Percentiles rank a stretch among this genome's conserved stretches.
Evolutionary conservation across 1,140 invertebrate species (phyloP).

Genomic region (Bombus soroeensis): DNA sequence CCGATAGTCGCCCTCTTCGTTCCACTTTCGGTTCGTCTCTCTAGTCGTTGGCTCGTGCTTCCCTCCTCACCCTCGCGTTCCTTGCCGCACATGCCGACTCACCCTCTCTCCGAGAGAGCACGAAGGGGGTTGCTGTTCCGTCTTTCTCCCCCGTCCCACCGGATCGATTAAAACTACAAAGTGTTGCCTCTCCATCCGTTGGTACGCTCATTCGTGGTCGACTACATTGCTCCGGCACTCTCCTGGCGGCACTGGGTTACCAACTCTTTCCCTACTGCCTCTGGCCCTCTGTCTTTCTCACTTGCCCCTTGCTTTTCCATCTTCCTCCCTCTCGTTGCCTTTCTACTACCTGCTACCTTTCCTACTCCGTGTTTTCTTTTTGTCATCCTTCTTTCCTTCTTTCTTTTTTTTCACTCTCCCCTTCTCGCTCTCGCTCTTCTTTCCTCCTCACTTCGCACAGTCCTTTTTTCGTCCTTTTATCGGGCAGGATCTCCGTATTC

Average conservation of each 20-base stretch:
- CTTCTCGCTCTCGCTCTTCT: neutral
- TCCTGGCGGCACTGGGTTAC: slow-evolving; percentile 76
- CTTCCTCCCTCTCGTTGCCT: slow-evolving; percentile 1
- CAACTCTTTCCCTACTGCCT: slow-evolving; percentile 67
- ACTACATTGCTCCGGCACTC: slow-evolving; percentile 74
- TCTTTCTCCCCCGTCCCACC: slow-evolving; percentile 74
- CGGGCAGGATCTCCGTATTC: slow-evolving; percentile 72
- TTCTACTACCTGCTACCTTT: slow-evolving; percentile 17
- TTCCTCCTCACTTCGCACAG: slow-evolving; percentile 18
- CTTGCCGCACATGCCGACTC: slow-evolving; percentile 55
- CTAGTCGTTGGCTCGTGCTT: slow-evolving; percentile 29
- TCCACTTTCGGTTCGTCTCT: slow-evolving; percentile 25
- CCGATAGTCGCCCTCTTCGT: slow-evolving; percentile 57
- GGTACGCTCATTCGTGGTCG: slow-evolving; percentile 79
- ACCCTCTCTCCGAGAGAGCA: slow-evolving; percentile 42
- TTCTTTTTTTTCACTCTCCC: neutral
- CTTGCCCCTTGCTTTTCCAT: slow-evolving; percentile 35
- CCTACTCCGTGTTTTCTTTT: slow-evolving; percentile 22
- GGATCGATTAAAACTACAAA: slow-evolving; percentile 82
- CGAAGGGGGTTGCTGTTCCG: slow-evolving; percentile 54
- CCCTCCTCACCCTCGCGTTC: slow-evolving; percentile 31
- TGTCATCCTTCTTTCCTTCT: neutral
- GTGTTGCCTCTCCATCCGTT: slow-evolving; percentile 76
- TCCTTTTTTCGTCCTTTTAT: slow-evolving; percentile 68
- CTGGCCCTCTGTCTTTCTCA: slow-evolving; percentile 20